Percentiles rank a stretch among this genome's conserved stretches.
Conservation (phyloP, 2,888 invertebrate species). For the Tetheella fluctuosa region DNA sequence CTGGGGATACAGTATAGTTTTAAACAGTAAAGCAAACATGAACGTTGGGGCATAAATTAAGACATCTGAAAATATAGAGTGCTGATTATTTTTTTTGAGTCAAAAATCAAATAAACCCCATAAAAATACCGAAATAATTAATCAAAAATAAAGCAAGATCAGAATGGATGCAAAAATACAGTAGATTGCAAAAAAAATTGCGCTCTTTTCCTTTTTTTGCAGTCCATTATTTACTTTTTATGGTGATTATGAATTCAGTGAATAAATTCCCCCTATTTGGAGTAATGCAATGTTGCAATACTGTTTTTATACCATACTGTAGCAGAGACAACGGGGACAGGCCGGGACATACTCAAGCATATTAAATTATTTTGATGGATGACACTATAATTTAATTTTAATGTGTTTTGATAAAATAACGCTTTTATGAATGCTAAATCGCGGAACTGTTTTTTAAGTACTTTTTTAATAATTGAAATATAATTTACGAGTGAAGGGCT, state of each 20-base stretch:
- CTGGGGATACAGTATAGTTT: not conserved
- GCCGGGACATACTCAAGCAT: conserved; percentile 50
- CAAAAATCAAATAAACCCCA: too few relatives aligned
- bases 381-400: conserved; percentile 77
- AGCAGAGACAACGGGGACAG: conserved; percentile 20
- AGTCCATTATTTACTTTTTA: not conserved
- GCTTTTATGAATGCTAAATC: conserved; percentile 50
- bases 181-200: too few relatives aligned
- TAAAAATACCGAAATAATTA: too few relatives aligned
- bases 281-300: not conserved
- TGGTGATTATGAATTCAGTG: not conserved
- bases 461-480: conserved; percentile 46
- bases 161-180: too few relatives aligned
- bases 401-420: conserved; percentile 79
- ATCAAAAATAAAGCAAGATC: too few relatives aligned
- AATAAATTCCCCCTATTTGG: not conserved
- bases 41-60: not conserved
- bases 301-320: conserved; percentile 9
- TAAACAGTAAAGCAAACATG: not conserved
- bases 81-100: too few relatives aligned
- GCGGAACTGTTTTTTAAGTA: conserved; percentile 38
- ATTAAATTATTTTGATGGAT: conserved; percentile 81
- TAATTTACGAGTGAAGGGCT: conserved; percentile 40
- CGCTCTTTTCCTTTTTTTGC: not conserved
- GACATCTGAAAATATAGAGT: not conserved